Conservation (phyloP, 92 coral and sea anemone species). For the Siderastrea siderea region DNA sequence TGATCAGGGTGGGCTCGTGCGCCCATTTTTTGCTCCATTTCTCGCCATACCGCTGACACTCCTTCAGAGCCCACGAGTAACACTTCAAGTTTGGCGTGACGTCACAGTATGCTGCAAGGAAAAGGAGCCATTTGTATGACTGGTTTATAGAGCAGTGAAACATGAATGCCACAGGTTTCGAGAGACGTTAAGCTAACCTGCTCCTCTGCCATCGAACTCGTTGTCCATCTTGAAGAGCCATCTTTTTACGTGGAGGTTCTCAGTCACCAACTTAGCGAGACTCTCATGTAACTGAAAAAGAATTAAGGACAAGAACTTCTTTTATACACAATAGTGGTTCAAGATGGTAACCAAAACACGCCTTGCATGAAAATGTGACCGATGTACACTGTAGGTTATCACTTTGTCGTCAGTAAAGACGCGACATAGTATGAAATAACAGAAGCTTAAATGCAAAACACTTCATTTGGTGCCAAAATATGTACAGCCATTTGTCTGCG, state of each 20-base stretch:
- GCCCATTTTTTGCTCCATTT: slow-evolving; percentile 99
- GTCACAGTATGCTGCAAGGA: slow-evolving; percentile 89
- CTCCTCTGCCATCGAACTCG: slow-evolving; percentile 97
- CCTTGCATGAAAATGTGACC: too few relatives aligned
- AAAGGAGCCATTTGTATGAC: not conserved
- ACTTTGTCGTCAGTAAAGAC: too few relatives aligned
- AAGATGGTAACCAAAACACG: not conserved
- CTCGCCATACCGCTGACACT: slow-evolving; percentile 97
- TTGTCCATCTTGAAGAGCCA: slow-evolving; percentile 98
- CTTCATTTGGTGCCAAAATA: too few relatives aligned
- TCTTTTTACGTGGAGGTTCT: slow-evolving; percentile 92
- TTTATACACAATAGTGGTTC: not conserved
- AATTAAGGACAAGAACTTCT: too few relatives aligned
- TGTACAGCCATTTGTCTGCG: too few relatives aligned
- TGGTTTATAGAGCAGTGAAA: not conserved
- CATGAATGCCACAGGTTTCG: not conserved
- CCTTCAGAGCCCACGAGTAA: slow-evolving; percentile 90
- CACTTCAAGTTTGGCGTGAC: slow-evolving; percentile 89
- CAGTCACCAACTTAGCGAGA: slow-evolving; percentile 93
- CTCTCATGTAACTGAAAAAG: slow-evolving; percentile 89
- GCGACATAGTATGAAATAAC: too few relatives aligned
- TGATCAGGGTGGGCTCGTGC: slow-evolving; percentile 95
- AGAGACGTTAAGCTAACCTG: slow-evolving; percentile 64
- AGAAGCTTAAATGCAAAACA: too few relatives aligned
- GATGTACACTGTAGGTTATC: too few relatives aligned